Conservation (phyloP, 2,797 vertebrate species). For the Oceanodroma leucorhoa region DNA sequence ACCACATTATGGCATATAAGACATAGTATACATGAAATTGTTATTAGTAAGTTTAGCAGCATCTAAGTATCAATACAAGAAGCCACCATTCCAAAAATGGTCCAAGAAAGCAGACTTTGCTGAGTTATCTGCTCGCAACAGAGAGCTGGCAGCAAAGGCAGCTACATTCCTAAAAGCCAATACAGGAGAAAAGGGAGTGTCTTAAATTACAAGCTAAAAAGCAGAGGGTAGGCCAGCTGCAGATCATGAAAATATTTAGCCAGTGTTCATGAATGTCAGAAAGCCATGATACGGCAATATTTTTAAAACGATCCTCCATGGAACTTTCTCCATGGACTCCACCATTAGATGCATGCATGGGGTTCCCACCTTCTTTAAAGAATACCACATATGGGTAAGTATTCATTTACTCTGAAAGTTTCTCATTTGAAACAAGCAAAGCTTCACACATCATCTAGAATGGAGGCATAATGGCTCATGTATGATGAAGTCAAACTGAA, state of each 20-base stretch:
- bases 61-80: conserved; percentile 22
- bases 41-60: conserved; percentile 26
- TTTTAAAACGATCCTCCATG: not conserved
- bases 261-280: conserved; percentile 28
- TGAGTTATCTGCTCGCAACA: not conserved
- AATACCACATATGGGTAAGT: conserved; percentile 23
- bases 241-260: conserved; percentile 21
- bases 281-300: conserved; percentile 9
- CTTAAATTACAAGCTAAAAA: conserved; percentile 35
- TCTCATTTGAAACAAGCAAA: conserved; percentile 65
- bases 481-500: conserved; percentile 59
- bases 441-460: conserved; percentile 54
- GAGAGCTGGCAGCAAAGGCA: not conserved
- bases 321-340: conserved; percentile 17
- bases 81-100: conserved; percentile 40
- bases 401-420: conserved; percentile 37
- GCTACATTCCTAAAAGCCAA: not conserved
- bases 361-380: conserved; percentile 23
- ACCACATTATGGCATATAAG: conserved; percentile 27
- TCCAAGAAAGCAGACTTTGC: conserved; percentile 7
- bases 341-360: conserved; percentile 27
- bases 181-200: not conserved
- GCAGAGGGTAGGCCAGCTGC: conserved; percentile 20
- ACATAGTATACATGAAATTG: not conserved
- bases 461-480: conserved; percentile 53